phyloP scores from a whole-genome alignment of 2,113 vertebrate species.

The Crotalus horridus region DNA sequence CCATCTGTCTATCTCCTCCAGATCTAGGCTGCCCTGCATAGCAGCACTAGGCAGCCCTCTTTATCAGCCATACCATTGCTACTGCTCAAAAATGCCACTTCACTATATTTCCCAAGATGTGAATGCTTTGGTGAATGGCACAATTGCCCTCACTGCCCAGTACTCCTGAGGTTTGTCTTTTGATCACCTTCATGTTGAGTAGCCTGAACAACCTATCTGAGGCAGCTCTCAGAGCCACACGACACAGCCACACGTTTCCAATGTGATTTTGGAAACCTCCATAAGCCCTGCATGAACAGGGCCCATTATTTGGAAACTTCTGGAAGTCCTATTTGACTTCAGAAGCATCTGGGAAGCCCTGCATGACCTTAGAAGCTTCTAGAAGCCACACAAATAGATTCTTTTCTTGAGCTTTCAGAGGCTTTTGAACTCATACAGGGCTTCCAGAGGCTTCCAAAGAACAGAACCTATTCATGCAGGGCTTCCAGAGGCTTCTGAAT shows the following conservation, averaged over 20 bases:
- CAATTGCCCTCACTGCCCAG: not conserved
- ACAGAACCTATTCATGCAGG: not conserved
- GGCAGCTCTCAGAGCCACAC: not conserved
- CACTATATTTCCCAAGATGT: not conserved
- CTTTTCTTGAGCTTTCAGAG: not conserved
- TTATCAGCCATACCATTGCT: not conserved
- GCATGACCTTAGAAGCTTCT: too few relatives aligned
- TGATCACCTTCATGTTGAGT: not conserved
- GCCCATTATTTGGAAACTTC: not conserved
- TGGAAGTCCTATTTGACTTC: not conserved
- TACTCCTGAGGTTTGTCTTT: not conserved
- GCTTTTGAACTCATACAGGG: not conserved
- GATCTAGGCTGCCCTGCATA: not conserved
- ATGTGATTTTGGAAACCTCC: not conserved
- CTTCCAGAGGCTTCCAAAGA: not conserved
- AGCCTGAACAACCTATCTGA: not conserved
- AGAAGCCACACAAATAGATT: not conserved
- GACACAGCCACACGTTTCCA: too few relatives aligned
- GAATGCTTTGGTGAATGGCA: not conserved
- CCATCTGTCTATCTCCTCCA: not conserved
- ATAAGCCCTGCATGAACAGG: not conserved
- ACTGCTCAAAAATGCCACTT: not conserved
- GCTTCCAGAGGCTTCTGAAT: not conserved
- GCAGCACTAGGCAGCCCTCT: not conserved
- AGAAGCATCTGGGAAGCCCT: not conserved